Evolutionary conservation across 2,888 invertebrate species (phyloP).

Genomic region (Nephrotoma appendiculata): DNA sequence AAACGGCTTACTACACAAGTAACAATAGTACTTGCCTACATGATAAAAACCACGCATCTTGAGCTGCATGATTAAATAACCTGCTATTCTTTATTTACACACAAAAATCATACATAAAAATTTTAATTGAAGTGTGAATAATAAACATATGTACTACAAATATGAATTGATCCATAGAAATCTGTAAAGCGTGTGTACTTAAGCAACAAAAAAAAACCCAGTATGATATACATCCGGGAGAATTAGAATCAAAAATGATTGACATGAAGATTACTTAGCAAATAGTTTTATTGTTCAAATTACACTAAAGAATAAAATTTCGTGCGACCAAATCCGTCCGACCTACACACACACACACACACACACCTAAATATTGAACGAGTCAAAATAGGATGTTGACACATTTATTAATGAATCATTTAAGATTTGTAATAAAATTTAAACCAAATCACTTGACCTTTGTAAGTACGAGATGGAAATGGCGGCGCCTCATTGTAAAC

Average conservation of each 20-base stretch:
- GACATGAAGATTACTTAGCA: not conserved
- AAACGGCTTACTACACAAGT: too few species aligned
- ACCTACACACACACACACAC: not conserved
- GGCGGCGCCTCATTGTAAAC: not conserved
- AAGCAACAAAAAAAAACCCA: not conserved
- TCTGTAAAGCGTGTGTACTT: not conserved
- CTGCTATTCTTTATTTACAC: not conserved
- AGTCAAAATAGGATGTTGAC: not conserved
- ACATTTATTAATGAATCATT: not conserved
- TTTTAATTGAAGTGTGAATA: not conserved
- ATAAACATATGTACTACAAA: not conserved
- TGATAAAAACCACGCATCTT: not conserved
- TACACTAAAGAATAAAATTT: not conserved
- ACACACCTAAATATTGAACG: not conserved
- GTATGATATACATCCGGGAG: not conserved
- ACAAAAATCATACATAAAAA: not conserved
- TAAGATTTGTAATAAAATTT: not conserved
- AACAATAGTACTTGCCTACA: not conserved
- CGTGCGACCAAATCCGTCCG: not conserved
- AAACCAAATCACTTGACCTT: not conserved
- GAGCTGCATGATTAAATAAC: not conserved
- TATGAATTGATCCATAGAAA: not conserved
- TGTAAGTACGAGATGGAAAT: not conserved
- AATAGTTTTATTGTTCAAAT: not conserved
- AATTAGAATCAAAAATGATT: not conserved